Evolutionary conservation across 2,888 invertebrate genomes (phyloP).

Genomic region (Sphinx pinastri): DNA sequence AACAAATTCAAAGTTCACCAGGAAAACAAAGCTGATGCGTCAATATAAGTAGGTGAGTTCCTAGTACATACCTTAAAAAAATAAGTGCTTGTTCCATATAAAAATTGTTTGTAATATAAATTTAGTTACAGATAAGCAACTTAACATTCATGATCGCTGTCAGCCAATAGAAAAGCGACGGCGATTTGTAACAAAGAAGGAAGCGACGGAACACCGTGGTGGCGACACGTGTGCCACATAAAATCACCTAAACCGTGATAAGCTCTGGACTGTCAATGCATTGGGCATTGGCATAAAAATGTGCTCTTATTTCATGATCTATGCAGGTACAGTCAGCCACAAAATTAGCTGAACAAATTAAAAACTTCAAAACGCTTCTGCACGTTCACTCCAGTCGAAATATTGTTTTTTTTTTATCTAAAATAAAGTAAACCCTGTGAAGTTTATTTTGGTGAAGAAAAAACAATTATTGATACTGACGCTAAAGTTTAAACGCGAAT

Average conservation of each 20-base stretch:
- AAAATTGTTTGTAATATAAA: constrained; percentile 47
- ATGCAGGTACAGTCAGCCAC: too few species aligned
- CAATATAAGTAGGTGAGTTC: constrained; percentile 44
- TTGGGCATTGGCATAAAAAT: not conserved
- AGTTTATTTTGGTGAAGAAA: too few species aligned
- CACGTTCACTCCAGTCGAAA: too few species aligned
- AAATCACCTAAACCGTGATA: constrained; percentile 38
- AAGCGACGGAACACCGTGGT: constrained; percentile 38
- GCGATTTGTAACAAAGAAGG: constrained; percentile 53
- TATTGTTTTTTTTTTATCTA: too few species aligned
- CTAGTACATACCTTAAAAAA: constrained; percentile 35
- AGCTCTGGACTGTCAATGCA: constrained; percentile 30
- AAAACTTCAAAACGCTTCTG: too few species aligned
- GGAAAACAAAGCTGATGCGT: constrained; percentile 50
- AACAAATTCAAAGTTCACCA: constrained; percentile 52
- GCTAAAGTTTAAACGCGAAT: too few species aligned
- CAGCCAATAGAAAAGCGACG: constrained; percentile 29
- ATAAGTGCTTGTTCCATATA: constrained; percentile 34
- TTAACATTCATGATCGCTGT: constrained; percentile 50
- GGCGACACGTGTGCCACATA: constrained; percentile 44
- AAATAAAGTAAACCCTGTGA: too few species aligned
- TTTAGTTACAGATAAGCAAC: constrained; percentile 29
- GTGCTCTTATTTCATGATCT: too few species aligned
- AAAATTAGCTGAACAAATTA: too few species aligned
- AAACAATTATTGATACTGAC: too few species aligned